Percentiles rank a stretch among this genome's conserved stretches.
phyloP scores from a whole-genome alignment of 1,140 invertebrate genomes.

The Calosoma granatense region DNA sequence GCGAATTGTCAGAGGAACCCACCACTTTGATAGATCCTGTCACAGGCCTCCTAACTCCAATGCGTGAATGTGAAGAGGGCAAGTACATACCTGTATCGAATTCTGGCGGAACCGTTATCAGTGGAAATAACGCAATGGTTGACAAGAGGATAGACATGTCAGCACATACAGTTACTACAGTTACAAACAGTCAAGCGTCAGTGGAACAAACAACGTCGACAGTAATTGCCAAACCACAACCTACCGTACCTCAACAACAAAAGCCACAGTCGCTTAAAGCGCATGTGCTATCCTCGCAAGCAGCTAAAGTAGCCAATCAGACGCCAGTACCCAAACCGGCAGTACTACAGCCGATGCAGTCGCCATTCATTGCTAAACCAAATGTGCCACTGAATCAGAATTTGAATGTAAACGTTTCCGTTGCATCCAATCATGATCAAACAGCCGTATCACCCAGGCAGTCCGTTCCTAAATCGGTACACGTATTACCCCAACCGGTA shows the following conservation, averaged over 20 bases:
- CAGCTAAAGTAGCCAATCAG: slow-evolving; percentile 26
- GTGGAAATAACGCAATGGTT: slow-evolving; percentile 15
- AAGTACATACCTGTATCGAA: slow-evolving; percentile 52
- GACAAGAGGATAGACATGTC: not conserved
- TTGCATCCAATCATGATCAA: slow-evolving; percentile 16
- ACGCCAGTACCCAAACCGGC: slow-evolving; percentile 14
- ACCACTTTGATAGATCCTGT: slow-evolving; percentile 63
- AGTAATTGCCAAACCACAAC: slow-evolving; percentile 12
- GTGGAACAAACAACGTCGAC: slow-evolving; percentile 15
- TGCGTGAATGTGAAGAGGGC: slow-evolving; percentile 62
- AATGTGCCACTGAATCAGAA: slow-evolving; percentile 21
- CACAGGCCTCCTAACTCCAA: slow-evolving; percentile 60
- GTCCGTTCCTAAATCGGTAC: slow-evolving; percentile 16
- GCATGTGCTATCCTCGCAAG: slow-evolving; percentile 37
- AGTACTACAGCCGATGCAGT: slow-evolving; percentile 6
- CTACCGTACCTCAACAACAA: slow-evolving; percentile 22
- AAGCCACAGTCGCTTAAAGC: slow-evolving; percentile 43
- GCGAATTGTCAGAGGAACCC: slow-evolving; percentile 37
- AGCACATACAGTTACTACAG: not conserved
- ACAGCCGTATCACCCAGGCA: slow-evolving; percentile 26
- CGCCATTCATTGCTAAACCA: slow-evolving; percentile 15
- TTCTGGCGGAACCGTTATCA: slow-evolving; percentile 23
- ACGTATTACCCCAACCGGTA: slow-evolving; percentile 14
- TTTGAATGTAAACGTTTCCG: slow-evolving; percentile 23
- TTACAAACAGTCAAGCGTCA: not conserved